These are phyloP conservation scores for Plotosus lineatus DNA, from an alignment of 2,113 vertebrate genomes.

Conservation along the genomic window DNA sequence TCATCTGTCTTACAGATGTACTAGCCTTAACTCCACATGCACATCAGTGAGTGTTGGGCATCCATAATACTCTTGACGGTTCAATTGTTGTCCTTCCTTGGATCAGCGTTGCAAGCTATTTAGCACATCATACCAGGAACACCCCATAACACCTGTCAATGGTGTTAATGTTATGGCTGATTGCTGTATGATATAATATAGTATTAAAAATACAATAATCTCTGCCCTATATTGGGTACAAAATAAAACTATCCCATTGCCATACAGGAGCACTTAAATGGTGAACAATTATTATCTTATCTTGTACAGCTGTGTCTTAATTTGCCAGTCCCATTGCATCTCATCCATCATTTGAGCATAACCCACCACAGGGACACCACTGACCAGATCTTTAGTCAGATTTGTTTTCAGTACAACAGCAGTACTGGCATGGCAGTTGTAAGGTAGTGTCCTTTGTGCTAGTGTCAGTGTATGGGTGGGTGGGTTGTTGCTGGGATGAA, in stretches of 20 bases:
- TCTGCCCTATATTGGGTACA: neutral
- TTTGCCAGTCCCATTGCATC: neutral
- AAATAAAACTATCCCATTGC: neutral
- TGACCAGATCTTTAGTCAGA: neutral
- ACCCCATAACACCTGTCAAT: too few relatives aligned
- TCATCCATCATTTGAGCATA: conserved; percentile 8
- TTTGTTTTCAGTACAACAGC: neutral
- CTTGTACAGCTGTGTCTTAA: conserved; percentile 11
- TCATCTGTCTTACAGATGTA: too few relatives aligned
- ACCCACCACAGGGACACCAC: neutral
- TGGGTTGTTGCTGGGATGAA: neutral
- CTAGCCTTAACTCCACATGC: too few relatives aligned
- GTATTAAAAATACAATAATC: neutral
- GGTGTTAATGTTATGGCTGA: neutral
- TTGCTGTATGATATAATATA: neutral
- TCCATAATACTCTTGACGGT: too few relatives aligned
- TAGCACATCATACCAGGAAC: too few relatives aligned
- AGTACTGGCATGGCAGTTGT: neutral
- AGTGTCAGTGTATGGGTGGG: neutral
- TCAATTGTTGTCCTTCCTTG: too few relatives aligned
- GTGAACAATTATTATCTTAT: neutral
- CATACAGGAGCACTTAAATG: neutral
- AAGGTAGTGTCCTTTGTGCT: neutral
- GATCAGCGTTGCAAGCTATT: too few relatives aligned
- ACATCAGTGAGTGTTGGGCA: too few relatives aligned